A percentile compares a stretch with the other conserved stretches of the same genome.
Conservation (phyloP, 1,140 invertebrate genomes). For the Globodera ellingtonae region DNA sequence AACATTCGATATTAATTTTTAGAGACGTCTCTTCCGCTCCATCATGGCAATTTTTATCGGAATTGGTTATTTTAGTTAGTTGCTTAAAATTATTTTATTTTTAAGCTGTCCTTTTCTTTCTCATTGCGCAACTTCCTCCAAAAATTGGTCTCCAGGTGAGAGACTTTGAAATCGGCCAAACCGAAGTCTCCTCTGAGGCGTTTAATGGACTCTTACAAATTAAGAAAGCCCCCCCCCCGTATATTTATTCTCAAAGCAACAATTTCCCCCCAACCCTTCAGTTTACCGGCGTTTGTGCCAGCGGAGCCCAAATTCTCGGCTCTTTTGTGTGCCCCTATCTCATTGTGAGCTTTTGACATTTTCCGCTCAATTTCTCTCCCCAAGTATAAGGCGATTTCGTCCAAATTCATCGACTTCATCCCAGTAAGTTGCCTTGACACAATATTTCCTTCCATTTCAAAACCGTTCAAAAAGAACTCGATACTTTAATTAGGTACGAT, state of each 20-base stretch:
- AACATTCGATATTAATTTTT: background rate
- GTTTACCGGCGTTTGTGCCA: conserved; percentile 53
- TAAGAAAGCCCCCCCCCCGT: too few relatives aligned
- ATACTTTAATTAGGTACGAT: too few relatives aligned
- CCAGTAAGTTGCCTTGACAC: conserved; percentile 19
- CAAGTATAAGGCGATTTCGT: conserved; percentile 57
- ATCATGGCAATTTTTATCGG: conserved; percentile 28
- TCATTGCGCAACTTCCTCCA: conserved; percentile 29
- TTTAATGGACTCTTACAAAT: too few relatives aligned
- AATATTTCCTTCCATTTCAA: background rate
- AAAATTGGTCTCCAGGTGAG: conserved; percentile 21
- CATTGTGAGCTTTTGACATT: conserved; percentile 47
- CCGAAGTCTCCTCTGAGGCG: too few relatives aligned
- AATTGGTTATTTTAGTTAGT: conserved; percentile 7
- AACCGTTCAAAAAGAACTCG: too few relatives aligned
- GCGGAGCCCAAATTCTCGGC: conserved; percentile 59
- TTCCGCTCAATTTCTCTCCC: background rate
- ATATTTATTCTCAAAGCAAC: background rate
- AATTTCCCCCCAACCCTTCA: conserved; percentile 4
- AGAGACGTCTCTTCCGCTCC: conserved; percentile 21
- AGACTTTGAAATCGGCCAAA: too few relatives aligned
- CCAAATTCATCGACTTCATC: conserved; percentile 60
- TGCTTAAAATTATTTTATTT: background rate
- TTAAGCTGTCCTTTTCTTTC: conserved; percentile 20
- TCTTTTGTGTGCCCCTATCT: conserved; percentile 63